Conservation (phyloP, 2,888 invertebrate species). For the Teleiodes luculella region DNA sequence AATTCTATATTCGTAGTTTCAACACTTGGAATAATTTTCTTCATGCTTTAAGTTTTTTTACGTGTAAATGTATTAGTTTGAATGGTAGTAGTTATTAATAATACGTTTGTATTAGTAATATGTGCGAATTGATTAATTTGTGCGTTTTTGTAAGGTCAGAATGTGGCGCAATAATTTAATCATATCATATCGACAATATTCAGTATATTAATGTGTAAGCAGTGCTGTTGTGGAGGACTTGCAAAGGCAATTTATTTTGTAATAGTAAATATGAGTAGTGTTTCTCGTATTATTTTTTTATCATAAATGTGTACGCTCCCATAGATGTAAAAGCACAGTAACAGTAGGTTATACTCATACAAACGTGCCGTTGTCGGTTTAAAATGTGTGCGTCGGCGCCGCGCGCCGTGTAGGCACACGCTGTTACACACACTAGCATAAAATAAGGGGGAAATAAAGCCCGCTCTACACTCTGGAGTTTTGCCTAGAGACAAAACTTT, state of each 20-base stretch:
- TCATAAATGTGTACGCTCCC: too few species aligned
- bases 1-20: slow-evolving; percentile 65
- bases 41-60: slow-evolving; percentile 72
- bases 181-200: slow-evolving; percentile 12
- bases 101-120: neutral
- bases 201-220: neutral
- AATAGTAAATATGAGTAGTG: too few species aligned
- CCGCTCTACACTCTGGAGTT: too few species aligned
- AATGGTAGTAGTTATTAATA: neutral
- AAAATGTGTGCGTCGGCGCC: too few species aligned
- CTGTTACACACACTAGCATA: too few species aligned
- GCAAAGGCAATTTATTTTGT: neutral
- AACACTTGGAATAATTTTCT: slow-evolving; percentile 58
- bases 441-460: too few species aligned
- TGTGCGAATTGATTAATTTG: neutral
- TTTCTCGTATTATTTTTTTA: too few species aligned
- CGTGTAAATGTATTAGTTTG: slow-evolving; percentile 24
- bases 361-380: too few species aligned
- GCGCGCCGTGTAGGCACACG: too few species aligned
- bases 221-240: neutral
- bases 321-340: too few species aligned
- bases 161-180: neutral
- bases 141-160: neutral
- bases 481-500: too few species aligned
- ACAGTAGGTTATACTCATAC: too few species aligned